Base-by-base conservation (phyloP, 2,113 vertebrate species). In the Coregonus clupeaformis region DNA sequence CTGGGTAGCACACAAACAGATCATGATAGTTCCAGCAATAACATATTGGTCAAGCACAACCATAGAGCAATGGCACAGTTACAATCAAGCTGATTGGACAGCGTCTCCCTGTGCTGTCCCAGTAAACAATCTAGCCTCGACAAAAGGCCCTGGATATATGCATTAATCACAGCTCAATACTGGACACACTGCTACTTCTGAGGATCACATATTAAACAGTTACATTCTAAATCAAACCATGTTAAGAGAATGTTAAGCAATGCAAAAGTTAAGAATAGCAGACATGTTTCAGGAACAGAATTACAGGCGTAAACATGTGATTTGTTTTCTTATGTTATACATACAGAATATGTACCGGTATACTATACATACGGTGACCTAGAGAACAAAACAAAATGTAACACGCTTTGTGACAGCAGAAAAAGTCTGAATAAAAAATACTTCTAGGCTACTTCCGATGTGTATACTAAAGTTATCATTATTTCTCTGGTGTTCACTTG, bases 1-100 rank as follows among this genome's bases (percentile, higher is more conserved):
- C 52, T 84, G 84, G 71, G 80, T 80, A 81, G 13, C 25, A 76
- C 67, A 52, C 67, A 80, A 72, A 80, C 64, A 36, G 63, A 59
- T 74, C 25, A 68, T 52, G 60, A 77, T 25, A 70, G 70, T 60
- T 55, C 78, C 78, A 82, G 36, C 71, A 82, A 36, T 45, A 69
- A 72, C 70, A 49, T 30, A 47, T 29, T 22, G n/a, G 68, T 80
- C 60, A 24, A 60, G 11, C 45, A 36, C 66, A 3, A 22, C 18
- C 14, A 22, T 32, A 25, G 45, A 71, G 36, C 72, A 7, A 71
- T 63, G 76, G 80, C 71, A 85, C 78, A 55, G 29, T 60, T 66
- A 77, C 66, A 73, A 64, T 80, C 78, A 74, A 30, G 42, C 64
- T 32, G 25, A 18, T 47, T 20, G 65, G 18, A 71, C 6, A 65